phyloP scores from a whole-genome alignment of 35 echinoderm and acorn worm species.

The Heliocidaris erythrogramma region DNA sequence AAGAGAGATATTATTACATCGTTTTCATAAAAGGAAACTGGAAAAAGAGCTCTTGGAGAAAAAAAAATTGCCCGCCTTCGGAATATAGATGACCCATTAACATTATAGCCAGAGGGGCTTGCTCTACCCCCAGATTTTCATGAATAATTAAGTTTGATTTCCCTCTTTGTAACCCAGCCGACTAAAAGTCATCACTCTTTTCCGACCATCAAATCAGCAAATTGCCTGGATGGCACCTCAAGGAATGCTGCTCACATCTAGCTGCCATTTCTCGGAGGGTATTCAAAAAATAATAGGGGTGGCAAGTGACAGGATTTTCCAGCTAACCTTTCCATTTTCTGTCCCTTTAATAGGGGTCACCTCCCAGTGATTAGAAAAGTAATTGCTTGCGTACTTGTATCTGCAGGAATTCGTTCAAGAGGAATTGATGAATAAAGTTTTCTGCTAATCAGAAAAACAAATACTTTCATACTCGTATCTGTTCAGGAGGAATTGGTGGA shows the following conservation, averaged over 20 bases:
- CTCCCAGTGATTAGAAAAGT: no score
- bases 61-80: neutral
- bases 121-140: neutral
- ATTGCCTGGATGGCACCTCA: neutral
- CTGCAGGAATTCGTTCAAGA: no score
- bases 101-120: neutral
- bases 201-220: neutral
- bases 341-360: no score
- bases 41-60: neutral
- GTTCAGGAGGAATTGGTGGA: no score
- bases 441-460: no score
- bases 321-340: no score
- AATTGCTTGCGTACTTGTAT: no score
- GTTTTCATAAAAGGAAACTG: neutral
- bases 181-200: neutral
- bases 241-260: neutral
- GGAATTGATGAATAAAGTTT: no score
- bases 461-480: no score
- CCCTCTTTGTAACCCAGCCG: neutral
- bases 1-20: no score
- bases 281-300: no score
- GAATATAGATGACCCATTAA: constrained; percentile 4
- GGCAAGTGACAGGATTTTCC: no score
- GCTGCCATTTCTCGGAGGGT: neutral
- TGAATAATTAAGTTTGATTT: constrained; percentile 14